Base-by-base conservation (phyloP, 2,797 vertebrate species). In the Cyclura pinguis region DNA sequence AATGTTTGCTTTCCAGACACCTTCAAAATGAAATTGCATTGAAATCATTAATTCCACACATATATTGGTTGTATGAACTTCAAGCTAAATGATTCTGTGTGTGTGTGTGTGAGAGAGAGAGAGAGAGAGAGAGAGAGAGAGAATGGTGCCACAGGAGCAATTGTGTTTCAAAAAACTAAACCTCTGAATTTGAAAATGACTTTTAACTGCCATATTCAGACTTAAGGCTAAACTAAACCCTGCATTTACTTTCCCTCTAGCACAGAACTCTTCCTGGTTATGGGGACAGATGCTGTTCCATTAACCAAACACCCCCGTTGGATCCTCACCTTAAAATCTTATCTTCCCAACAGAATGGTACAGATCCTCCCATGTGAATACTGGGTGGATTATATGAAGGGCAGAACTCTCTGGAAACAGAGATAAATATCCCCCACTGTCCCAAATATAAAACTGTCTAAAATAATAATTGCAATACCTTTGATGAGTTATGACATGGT, bases 1-100 rank as follows among this genome's bases (percentile, higher is more conserved):
- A 62, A 87, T 73, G 85, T 57, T 74, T 85, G 55, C 50, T 24
- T 76, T 24, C 35, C 57, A 24, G 14, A 32, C 52, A 76, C 1
- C 18, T 86, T 57, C 42, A 82, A 67, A 64, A 73, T 42, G 35
- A 42, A 57, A 47, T 87, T 24, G 12, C 72, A 47, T 38, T 85
- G 73, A 92, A 89, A 88, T 62, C 42, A 80, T 24, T 47, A 38
- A 24, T 27, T 38, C 87, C 73, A 67, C 2, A 38, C 14, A 74
- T 6, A 6, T 50, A 72, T 67, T 85, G 16, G 32, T 72, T 92
- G 35, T 24, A 38, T 38, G 27, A 69, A 69, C 67, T 69, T 32
- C 27, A 3, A 1, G 67, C 67, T 69, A 69, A 32, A 32, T 69
- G 29, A 10, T 2, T 4, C 7, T 69, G 67, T 69, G 67, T 32